Evolutionary conservation across 2,113 vertebrate species (phyloP).

Genomic region (Hemibagrus wyckioides): DNA sequence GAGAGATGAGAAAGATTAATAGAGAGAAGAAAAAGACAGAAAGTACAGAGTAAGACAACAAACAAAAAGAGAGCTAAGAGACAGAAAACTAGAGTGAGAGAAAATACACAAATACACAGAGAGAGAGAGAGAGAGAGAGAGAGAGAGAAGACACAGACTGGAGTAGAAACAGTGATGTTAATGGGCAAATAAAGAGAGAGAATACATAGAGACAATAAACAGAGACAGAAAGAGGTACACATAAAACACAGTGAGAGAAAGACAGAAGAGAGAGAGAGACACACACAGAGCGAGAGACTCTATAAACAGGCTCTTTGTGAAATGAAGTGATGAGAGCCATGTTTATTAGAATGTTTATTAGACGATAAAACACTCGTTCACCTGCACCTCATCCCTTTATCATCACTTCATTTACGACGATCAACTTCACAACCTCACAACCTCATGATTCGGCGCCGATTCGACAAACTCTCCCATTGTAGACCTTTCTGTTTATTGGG

Average conservation of each 20-base stretch:
- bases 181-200: slow-evolving; percentile 1
- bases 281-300: slow-evolving; percentile 13
- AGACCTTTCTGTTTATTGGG: background rate
- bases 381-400: slow-evolving; percentile 13
- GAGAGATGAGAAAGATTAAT: background rate
- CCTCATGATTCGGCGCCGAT: background rate
- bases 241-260: background rate
- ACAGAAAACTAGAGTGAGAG: background rate
- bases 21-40: background rate
- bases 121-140: slow-evolving; percentile 15
- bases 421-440: background rate
- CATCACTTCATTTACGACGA: background rate
- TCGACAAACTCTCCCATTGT: background rate
- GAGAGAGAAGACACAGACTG: background rate
- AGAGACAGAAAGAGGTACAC: background rate
- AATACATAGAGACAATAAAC: too few species aligned
- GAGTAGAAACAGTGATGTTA: background rate
- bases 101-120: too few species aligned
- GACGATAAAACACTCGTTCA: background rate
- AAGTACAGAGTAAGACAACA: background rate
- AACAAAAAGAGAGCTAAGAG: background rate
- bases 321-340: background rate
- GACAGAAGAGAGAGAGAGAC: slow-evolving; percentile 3
- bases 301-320: slow-evolving; percentile 30
- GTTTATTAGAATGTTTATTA: slow-evolving; percentile 41